Percentiles rank a stretch among this genome's conserved stretches.
Evolutionary conservation across 2,888 invertebrate species (phyloP).

Genomic region (Augiades crinisus): DNA sequence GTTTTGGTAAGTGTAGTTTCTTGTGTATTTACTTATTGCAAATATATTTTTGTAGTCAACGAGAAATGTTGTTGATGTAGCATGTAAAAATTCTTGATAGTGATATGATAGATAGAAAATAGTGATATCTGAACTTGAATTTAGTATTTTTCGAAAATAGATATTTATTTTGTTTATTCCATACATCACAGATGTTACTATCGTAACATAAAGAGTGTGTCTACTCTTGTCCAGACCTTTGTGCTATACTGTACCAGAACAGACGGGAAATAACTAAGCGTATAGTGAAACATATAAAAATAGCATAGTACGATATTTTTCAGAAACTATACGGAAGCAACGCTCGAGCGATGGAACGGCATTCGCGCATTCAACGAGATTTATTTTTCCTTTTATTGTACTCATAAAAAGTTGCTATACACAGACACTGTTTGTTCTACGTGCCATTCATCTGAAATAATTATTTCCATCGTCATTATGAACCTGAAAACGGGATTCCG

Average conservation of each 20-base stretch:
- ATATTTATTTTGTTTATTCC: no score
- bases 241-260: not conserved
- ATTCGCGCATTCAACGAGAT: conserved; percentile 15
- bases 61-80: no score
- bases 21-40: no score
- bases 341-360: not conserved
- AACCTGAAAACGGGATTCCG: conserved; percentile 34
- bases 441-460: conserved; percentile 27
- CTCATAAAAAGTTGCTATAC: conserved; percentile 24
- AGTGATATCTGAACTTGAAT: no score
- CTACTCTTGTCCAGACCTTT: no score
- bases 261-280: not conserved
- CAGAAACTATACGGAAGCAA: not conserved
- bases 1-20: no score
- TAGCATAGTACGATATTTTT: not conserved
- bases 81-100: no score
- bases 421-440: conserved; percentile 22
- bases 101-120: no score
- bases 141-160: no score
- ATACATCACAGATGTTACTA: no score
- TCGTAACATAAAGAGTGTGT: no score
- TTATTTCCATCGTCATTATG: conserved; percentile 27
- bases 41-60: no score
- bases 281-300: not conserved
- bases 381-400: conserved; percentile 24